Evolutionary conservation across 2,113 vertebrate genomes (phyloP).

Genomic region (Haplochromis vanheusdeni): DNA sequence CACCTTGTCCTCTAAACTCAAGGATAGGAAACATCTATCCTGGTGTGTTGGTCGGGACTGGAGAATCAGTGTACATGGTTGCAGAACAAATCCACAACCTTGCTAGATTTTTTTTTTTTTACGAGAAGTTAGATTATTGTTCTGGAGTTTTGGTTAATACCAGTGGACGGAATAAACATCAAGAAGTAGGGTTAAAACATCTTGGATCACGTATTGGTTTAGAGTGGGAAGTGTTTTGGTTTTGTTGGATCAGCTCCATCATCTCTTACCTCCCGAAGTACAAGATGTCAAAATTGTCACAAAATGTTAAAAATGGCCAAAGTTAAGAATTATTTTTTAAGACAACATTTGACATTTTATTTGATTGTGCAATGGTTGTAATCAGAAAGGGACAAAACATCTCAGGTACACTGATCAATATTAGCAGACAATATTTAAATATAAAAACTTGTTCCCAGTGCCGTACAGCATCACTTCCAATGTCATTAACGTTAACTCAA

Average conservation of each 20-base stretch:
- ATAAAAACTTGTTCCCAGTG: background rate
- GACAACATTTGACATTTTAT: background rate
- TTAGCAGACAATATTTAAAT: background rate
- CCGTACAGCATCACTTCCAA: rapidly evolving
- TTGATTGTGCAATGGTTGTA: background rate
- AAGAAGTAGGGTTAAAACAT: background rate
- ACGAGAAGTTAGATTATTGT: background rate
- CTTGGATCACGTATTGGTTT: rapidly evolving
- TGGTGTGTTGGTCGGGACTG: background rate
- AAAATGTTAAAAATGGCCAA: background rate
- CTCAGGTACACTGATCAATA: background rate
- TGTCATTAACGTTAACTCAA: background rate
- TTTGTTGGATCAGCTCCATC: background rate
- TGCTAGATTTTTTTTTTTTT: background rate
- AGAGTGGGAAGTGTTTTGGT: background rate
- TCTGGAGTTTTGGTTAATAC: background rate
- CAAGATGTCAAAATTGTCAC: background rate
- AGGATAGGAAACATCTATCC: background rate
- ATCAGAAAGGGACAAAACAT: background rate
- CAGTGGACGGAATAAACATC: background rate
- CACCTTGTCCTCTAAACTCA: no score
- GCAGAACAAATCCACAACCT: background rate
- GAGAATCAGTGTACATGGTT: background rate
- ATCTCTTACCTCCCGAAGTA: background rate
- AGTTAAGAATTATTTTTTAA: background rate